Base-by-base conservation (phyloP, 2,888 invertebrate species). In the Graphium colonna region DNA sequence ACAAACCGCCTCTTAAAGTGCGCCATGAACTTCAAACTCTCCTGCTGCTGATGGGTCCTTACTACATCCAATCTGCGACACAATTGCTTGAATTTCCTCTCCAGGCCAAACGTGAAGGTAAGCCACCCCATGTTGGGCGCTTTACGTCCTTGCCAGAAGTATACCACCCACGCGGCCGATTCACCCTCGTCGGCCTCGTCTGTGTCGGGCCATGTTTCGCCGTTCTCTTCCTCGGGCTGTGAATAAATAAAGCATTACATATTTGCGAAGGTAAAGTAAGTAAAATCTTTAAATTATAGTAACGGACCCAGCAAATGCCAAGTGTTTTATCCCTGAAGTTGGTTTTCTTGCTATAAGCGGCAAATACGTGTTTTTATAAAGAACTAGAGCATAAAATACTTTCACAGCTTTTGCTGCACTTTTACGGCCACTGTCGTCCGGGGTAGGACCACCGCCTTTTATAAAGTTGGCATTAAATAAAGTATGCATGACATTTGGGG, bases 81-180 rank as follows among this genome's bases (percentile, higher is more conserved):
- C 8, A 83, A 75, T 65, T 83, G 80, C 51, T 88, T 88, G 76
- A 89, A 89, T 73, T 88, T 89, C 48, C 86, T 62, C 71, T 89
- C 88, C 10, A 89, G 91, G 68, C 97, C 98, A 86, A 99, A 99
- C 0, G 99, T 99, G 85, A 99, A 99, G 0, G 98, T 99, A 0
- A 99, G 91, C 98, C 99, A 99, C 55, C 31, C 99, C 98, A 99
- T 99, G 85, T 99, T 99, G 58, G 96, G 95, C 1, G 99, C 99
- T 73, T 97, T 96, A 48, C 96, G 91, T 0, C 99, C 99, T 87
- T 99, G 99, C 99, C 99, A 99, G 90, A 99, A 99, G 86, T 99
- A 99, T n/a, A 99, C 98, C 44, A 98, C 96, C 88, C 98, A 98
- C 9, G 87, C 85, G 1, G 89, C 91, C 3, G 91, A 87, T 10